phyloP scores from a whole-genome alignment of 37 sponge, comb jelly and placozoan species.

The Chondrilla cf. caribensis region DNA sequence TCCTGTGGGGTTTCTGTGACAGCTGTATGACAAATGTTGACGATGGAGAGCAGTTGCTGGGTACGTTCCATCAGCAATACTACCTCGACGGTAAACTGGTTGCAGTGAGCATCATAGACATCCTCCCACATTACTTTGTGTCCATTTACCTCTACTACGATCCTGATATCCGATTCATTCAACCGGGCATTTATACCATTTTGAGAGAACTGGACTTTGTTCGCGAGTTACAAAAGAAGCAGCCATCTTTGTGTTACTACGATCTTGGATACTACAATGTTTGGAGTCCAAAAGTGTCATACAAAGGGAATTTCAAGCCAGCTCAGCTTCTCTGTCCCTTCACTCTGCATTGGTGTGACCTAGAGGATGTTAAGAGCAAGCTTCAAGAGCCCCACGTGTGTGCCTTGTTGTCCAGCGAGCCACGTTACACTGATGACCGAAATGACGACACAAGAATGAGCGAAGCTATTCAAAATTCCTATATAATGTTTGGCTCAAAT shows the following conservation, averaged over 20 bases:
- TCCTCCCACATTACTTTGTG: constrained; percentile 59
- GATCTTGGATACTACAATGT: constrained; percentile 47
- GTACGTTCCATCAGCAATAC: constrained; percentile 72
- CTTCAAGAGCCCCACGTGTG: neutral
- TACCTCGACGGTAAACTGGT: constrained; percentile 58
- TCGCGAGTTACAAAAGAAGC: constrained; percentile 22
- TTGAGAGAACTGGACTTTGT: constrained; percentile 46
- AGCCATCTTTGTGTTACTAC: constrained; percentile 31
- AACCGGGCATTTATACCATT: constrained; percentile 62
- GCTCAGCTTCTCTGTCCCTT: constrained; percentile 40
- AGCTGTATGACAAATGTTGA: constrained; percentile 34
- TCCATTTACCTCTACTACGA: constrained; percentile 79
- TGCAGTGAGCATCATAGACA: constrained; percentile 67
- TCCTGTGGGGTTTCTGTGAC: constrained; percentile 36
- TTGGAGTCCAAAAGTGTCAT: constrained; percentile 31
- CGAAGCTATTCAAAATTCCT: neutral
- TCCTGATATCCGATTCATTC: constrained; percentile 53
- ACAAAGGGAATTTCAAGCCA: constrained; percentile 51
- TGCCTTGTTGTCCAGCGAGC: neutral
- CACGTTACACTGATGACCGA: neutral
- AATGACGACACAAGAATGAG: neutral
- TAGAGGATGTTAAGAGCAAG: neutral
- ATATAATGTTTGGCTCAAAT: neutral
- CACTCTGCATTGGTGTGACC: constrained; percentile 23
- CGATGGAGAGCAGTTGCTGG: constrained; percentile 29